Base-by-base conservation (phyloP, 2,888 invertebrate species). In the Drosophila tripunctata region DNA sequence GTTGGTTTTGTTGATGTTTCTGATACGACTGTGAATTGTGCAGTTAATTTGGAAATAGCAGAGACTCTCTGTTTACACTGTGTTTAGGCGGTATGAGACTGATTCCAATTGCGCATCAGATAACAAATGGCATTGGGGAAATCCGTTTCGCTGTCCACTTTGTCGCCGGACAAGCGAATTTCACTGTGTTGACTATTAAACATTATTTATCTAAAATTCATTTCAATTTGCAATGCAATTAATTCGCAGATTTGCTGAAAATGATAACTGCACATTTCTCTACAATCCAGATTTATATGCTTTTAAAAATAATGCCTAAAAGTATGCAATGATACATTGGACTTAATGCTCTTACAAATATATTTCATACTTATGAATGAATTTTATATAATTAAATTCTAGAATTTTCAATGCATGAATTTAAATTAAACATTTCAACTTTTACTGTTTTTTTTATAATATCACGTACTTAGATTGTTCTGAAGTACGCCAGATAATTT, bases 61-160 rank as follows among this genome's bases (percentile, higher is more conserved):
- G 43, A 40, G 50, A 45, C 22, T 36, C 22, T 36, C 50, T 61
- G 66, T 67, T 70, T 50, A 41, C 36, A 51, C 38, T 41, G 19
- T 17, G 17, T 6, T 50, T 15, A 17, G 22, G 12, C 35, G 14
- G 12, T 24, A 40, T 36, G 22, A 35, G n/a, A 36, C 17, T 24
- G 48, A 27, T 52, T 51, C 17, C 31, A 57, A 57, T 43, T 50
- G 38, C 15, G 31, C 47, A 56, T 72, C 57, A 45, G 36, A 65
- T 79, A 72, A 65, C 48, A 43, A 65, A 72, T 45, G 56, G 35
- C 47, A 44, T 38, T 57, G 21, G 38, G 43, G 30, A 57, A 27
- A 69, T 54, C 64, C 57, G 48, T 48, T 57, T 57, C 21, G 30
- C 15, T 17, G 24, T 21, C 22, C 43, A 27, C 14, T 40, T 71